Evolutionary conservation across 2,113 vertebrate genomes (phyloP), one percentile per base, ranked within the genome.

Genomic region (Sterna hirundo): DNA sequence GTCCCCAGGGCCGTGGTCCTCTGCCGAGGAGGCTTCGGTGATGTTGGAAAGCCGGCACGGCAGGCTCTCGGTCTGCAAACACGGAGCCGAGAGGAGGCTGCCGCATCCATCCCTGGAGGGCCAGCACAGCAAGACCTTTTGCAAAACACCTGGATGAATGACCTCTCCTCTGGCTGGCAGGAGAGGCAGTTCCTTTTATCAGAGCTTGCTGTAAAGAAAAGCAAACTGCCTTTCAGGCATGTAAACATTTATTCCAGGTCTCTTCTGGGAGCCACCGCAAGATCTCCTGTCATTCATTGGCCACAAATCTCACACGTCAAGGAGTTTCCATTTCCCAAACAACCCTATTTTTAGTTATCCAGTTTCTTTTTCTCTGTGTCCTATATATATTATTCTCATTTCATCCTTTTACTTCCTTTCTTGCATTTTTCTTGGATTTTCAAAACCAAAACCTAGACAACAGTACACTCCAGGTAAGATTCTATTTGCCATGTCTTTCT

Each of bases 71-170:
- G 46, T 5, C 54, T 18, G 30, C 40, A n/a, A 13, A 27, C 2
- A 9, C 1, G 3, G 38, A 70, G 62, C 15, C 38, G 1, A 23
- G 23, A 36, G 14, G 51, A 29, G 34, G 5, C 29, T 40, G 13
- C 30, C 4, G 1, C 65, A 7, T 13, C 58, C 72, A 5, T 2
- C 18, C 17, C 58, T 6, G 49, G 5, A 6, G 32, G 49, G 8
- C 30, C 17, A 4, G 55, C 49, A 9, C 38, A 5, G 17, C 4
- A 5, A 8, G 40, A 0, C 26, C 16, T 7, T 8, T 1, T 13
- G 0, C 32, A 2, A 8, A 36, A 9, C 36, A 16, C 34, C 47
- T 2, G n/a, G 4, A 4, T 5, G 9, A 22, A 4, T 3, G 7
- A 10, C 14, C 14, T 30, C 20, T 4, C 26, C 26, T 14, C 61